Conservation (phyloP, 2,113 vertebrate species). For the Esox niger region DNA sequence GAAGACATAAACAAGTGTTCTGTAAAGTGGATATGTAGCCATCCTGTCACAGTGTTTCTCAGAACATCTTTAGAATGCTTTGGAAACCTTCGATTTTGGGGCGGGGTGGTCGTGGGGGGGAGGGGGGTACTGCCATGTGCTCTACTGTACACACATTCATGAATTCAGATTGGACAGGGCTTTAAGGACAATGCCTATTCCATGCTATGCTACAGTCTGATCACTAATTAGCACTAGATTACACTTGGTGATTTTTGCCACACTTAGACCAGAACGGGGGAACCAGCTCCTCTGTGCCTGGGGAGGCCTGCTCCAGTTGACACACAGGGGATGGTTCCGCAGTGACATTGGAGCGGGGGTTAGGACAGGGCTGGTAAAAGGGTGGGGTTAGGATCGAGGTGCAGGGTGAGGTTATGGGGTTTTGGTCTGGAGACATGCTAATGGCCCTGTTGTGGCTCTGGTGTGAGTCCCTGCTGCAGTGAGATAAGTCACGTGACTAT, state of each 20-base stretch:
- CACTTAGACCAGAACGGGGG: conserved; percentile 17
- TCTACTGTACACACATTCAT: neutral
- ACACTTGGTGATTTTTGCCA: neutral
- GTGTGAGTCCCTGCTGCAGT: conserved; percentile 74
- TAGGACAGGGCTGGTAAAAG: no score
- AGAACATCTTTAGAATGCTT: neutral
- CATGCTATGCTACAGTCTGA: neutral
- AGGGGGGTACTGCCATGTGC: neutral
- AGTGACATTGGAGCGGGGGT: no score
- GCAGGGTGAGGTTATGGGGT: no score
- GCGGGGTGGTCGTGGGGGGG: neutral
- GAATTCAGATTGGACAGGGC: neutral
- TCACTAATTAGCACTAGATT: neutral
- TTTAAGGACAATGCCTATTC: neutral
- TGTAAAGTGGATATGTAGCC: neutral
- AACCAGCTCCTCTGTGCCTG: conserved; percentile 39
- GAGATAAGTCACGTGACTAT: conserved; percentile 68
- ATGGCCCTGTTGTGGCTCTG: conserved; percentile 77
- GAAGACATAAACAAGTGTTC: neutral
- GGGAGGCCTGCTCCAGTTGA: conserved; percentile 4
- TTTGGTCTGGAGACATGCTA: conserved; percentile 63
- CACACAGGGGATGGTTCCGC: conserved; percentile 45
- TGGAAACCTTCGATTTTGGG: neutral
- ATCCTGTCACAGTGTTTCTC: neutral
- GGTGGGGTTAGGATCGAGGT: no score